A percentile compares a stretch with the other conserved stretches of the same genome.
These are phyloP conservation scores for Aythya baeri DNA, from an alignment of 2,113 vertebrate species.

Conservation along the genomic window DNA sequence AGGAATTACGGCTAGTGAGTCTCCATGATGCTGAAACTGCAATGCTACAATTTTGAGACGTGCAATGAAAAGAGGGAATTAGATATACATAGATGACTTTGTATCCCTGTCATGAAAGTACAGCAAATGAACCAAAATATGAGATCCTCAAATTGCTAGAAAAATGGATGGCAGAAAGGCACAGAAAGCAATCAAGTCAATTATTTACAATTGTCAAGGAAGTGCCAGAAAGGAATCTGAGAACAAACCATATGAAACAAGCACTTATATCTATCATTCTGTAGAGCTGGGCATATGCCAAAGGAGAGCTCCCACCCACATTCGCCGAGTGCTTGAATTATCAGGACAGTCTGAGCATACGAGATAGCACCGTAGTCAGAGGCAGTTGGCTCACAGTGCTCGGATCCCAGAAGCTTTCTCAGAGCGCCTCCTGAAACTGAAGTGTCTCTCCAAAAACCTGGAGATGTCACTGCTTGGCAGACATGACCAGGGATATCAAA, in stretches of 20 bases:
- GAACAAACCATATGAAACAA: slow-evolving; percentile 36
- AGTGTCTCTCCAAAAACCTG: slow-evolving; percentile 10
- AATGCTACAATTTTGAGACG: not conserved
- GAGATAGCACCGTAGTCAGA: not conserved
- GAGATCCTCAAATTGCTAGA: slow-evolving; percentile 9
- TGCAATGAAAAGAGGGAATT: not conserved
- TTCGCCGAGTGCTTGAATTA: not conserved
- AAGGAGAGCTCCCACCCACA: slow-evolving; percentile 38
- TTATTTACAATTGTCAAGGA: slow-evolving; percentile 41
- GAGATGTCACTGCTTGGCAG: slow-evolving; percentile 37
- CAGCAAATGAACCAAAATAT: slow-evolving; percentile 17
- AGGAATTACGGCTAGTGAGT: not conserved
- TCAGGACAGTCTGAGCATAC: not conserved
- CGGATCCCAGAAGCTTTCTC: not conserved
- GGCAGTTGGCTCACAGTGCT: not conserved
- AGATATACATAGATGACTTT: not conserved
- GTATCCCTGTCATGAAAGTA: not conserved
- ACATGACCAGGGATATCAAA: slow-evolving; percentile 1
- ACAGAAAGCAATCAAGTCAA: slow-evolving; percentile 28
- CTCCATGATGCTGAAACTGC: not conserved
- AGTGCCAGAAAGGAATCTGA: not conserved
- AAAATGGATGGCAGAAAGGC: not conserved
- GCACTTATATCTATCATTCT: slow-evolving; percentile 19
- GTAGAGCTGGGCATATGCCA: slow-evolving; percentile 23
- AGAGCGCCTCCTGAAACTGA: not conserved